Evolutionary conservation across 2,797 vertebrate genomes (phyloP), one percentile per base, ranked within the genome.

Genomic region (Siniperca undulata): DNA sequence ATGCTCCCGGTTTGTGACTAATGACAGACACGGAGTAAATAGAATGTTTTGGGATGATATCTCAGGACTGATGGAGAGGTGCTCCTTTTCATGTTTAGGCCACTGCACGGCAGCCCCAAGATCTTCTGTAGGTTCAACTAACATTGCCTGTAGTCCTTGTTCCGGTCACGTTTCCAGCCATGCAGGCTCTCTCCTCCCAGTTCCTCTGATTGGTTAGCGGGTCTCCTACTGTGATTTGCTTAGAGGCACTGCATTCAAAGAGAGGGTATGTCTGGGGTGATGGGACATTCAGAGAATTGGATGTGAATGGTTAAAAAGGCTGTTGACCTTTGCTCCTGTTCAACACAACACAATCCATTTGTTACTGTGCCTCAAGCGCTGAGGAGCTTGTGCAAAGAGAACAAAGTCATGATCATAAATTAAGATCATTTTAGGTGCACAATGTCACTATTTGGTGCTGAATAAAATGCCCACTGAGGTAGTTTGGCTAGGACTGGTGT

Each of bases 101-200:
- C 20, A 14, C 5, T n/a, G 19, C 68, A 50, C 22, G 64, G 61
- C 36, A 53, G 40, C 7, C 4, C 10, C 2, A 0, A 22, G 24
- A 61, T n/a, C 20, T 62, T 46, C 17, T 66, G 34, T 17, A 16
- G 6, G 34, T 79, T 38, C 13, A 0, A 30, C 52, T 11, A 17
- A 38, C 42, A 60, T 24, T 12, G 14, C 34, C 5, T 42, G 38
- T 19, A 20, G 70, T 38, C 38, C 52, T 22, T 30, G 84, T 78
- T 77, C 86, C 56, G 56, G 88, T 93, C 93, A 93, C 91, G 92
- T 93, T 93, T 78, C 19, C 67, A 78, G 78, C 40, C 86, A 86
- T 90, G 88, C 9, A 16, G 56, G 1, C 55, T 3, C 48, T 68
- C 86, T 52, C 92, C 90, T 81, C 88, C 90, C 90, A 56, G 44